Evolutionary conservation across 2,797 vertebrate genomes (phyloP), one percentile per base, ranked within the genome.

Genomic region (Hypotaenidia okinawae): DNA sequence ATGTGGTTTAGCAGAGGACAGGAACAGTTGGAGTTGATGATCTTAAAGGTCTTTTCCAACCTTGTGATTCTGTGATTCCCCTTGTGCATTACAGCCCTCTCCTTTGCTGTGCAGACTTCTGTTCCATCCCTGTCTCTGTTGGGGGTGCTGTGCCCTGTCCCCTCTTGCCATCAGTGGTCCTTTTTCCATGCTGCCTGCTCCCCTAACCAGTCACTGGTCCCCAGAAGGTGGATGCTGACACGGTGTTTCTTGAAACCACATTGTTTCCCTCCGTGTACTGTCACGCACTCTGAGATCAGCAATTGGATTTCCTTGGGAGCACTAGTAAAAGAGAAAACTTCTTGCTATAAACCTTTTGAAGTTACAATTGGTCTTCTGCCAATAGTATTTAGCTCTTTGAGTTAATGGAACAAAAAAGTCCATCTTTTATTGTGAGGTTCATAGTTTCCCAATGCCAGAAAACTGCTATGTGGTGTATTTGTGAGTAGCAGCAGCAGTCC

Each of bases 401-500:
- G 59, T 55, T 75, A 90, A 63, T 39, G 22, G 52, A 73, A 73
- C 35, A 8, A 45, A 55, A 67, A 66, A 41, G 35, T 6, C 57
- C 33, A 2, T 80, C 59, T 80, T 58, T 37, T 76, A 55, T 73
- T 51, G 23, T 10, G 7, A 86, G 69, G 47, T 59, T 87, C 21
- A 8, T 32, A 15, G 47, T 88, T 86, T 84, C 10, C 54, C 72
- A 51, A 2, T 33, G 67, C 59, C 67, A 89, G 85, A 52, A 90
- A 82, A 70, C 59, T 67, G 18, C 73, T 78, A 8, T 32, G 55
- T 84, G 52, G 25, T 82, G 9, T 77, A 51, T 69, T 89, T 10
- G 10, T n/a, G 16, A 91, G 74, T 25, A 88, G 85, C 52, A 76
- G 72, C 88, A 87, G 59, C 27, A 80, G 82, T 59, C 91, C 22